phyloP scores from a whole-genome alignment of 2,113 vertebrate species.

The Athene cunicularia region DNA sequence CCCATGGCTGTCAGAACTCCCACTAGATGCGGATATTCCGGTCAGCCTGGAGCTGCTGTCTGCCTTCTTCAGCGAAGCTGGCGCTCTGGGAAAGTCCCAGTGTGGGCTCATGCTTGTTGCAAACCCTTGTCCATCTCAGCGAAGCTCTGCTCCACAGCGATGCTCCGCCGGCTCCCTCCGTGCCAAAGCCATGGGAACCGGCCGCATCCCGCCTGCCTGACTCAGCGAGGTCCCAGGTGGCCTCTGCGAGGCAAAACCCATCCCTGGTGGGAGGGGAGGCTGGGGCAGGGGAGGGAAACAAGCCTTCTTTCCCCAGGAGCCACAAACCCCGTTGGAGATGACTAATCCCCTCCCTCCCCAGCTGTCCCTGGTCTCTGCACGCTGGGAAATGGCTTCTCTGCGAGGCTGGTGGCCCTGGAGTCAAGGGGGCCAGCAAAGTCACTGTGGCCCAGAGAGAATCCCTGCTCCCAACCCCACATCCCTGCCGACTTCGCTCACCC shows the following conservation, averaged over 20 bases:
- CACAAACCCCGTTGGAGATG: fast-evolving
- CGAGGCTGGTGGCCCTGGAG: neutral
- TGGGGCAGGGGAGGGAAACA: neutral
- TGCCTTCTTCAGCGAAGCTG: neutral
- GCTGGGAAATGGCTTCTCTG: neutral
- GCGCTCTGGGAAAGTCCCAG: neutral
- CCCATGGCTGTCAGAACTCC: fast-evolving
- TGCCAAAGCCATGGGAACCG: neutral
- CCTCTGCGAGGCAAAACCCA: neutral
- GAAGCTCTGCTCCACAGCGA: neutral
- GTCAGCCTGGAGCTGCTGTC: neutral
- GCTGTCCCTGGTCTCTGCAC: neutral
- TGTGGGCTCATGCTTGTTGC: fast-evolving
- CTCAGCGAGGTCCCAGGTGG: neutral
- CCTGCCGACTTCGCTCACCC: neutral
- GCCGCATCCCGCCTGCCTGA: neutral
- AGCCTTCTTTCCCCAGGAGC: neutral
- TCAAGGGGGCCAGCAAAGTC: neutral
- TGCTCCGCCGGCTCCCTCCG: neutral
- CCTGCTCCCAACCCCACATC: fast-evolving
- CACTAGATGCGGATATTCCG: neutral
- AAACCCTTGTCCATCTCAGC: neutral
- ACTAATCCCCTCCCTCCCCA: neutral
- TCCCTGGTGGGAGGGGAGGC: neutral
- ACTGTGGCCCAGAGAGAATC: neutral